Evolutionary conservation across 2,113 vertebrate genomes (phyloP).

Genomic region (Phylloscopus trochiloides): DNA sequence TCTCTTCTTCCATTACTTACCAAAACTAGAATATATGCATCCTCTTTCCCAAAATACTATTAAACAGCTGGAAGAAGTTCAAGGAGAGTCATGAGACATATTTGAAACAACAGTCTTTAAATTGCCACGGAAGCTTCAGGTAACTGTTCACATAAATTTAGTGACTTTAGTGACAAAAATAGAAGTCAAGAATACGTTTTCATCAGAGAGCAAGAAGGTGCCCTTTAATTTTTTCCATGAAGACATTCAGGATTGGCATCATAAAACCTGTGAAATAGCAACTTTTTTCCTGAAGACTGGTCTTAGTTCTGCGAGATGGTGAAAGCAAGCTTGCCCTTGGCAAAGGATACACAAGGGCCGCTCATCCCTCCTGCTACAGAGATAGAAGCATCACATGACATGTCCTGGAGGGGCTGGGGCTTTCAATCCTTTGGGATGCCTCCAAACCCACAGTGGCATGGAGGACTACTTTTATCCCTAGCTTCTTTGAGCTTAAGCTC

Average conservation of each 20-base stretch:
- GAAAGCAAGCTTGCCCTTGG: not conserved
- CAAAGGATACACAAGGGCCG: not conserved
- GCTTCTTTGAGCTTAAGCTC: not conserved
- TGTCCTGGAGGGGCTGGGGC: not conserved
- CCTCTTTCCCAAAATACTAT: not conserved
- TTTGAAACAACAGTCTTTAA: not conserved
- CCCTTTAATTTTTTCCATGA: not conserved
- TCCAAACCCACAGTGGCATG: not conserved
- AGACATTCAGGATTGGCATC: not conserved
- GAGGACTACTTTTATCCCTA: not conserved
- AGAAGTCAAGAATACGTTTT: not conserved
- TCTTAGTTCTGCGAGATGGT: not conserved
- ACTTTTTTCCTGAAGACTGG: not conserved
- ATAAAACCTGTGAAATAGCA: not conserved
- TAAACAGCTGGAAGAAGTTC: not conserved
- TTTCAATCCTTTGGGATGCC: not conserved
- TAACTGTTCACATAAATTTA: not conserved
- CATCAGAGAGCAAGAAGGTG: not conserved
- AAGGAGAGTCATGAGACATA: not conserved
- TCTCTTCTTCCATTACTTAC: not conserved
- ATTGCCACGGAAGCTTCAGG: not conserved
- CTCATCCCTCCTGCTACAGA: not conserved
- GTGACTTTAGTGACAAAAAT: not conserved
- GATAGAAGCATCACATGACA: fast-evolving
- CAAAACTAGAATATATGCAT: not conserved